Base-by-base conservation (phyloP, 1,140 invertebrate species). In the Notospermus geniculatus region DNA sequence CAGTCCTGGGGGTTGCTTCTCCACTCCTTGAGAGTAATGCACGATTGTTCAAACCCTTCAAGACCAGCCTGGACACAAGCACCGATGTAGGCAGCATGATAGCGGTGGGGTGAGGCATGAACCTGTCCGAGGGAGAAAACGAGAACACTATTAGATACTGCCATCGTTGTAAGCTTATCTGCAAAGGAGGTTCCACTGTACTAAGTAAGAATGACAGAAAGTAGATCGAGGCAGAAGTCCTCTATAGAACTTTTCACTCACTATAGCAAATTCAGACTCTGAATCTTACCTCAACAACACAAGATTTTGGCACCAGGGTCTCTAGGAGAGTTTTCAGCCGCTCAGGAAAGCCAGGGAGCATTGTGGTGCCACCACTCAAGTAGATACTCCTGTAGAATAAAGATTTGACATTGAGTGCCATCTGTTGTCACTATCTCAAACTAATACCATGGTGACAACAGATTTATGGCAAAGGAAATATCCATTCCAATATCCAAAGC, bases 61-160 rank as follows among this genome's bases (percentile, higher is more conserved):
- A 83, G 80, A 23, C 72, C 73, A 4, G 86, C 84, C 53, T 87
- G 74, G 13, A 82, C 75, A 59, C 85, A 85, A 0, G 85, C 85
- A 25, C 86, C 87, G 36, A 88, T 78, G 70, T 83, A 88, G 1
- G 86, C 83, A 29, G 85, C 83, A 73, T 88, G 86, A 61, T 86
- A 86, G 19, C 86, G 70, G 67, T 86, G 85, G 1, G 84, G 83
- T 17, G 84, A 84, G 2, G 82, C 82, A 72, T 86, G 84, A 19
- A 88, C 86, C 84, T 86, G 63, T 9, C 62, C n/a, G n/a, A n/a
- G n/a, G n/a, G 57, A 60, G 28, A 55, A 59, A 59, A 32, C 56
- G n/a, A n/a, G n/a, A n/a, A n/a, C n/a, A n/a, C n/a, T n/a, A n/a
- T n/a, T n/a, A n/a, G n/a, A n/a, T n/a, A n/a, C n/a, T n/a, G n/a